Base-by-base conservation (phyloP, 1,140 invertebrate genomes). In the Uloborus diversus region DNA sequence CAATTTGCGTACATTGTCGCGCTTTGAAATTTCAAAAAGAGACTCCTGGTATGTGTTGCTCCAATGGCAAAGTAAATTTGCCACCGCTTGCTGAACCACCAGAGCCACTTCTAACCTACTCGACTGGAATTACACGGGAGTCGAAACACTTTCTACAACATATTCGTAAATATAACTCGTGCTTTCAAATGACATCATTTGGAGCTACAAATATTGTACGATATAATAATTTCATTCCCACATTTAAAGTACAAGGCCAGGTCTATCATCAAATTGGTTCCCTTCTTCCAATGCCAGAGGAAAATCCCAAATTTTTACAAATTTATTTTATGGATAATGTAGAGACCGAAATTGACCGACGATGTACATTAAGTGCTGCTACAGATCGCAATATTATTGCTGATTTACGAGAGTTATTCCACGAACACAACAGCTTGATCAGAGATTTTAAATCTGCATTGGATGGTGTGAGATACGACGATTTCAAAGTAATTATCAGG, bases 21-120 rank as follows among this genome's bases (percentile, higher is more conserved):
- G 71, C 71, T 62, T 33, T 42, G 62, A 87, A 87, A 84, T 87
- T 84, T 81, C 84, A 76, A 76, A 82, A 83, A 78, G 85, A 88
- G 85, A 80, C 85, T 42, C 82, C 82, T 80, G 85, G 85, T 84
- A 85, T 87, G 76, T 87, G 85, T 84, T 86, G 86, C 80, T 82
- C 85, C 80, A 84, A 81, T 85, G 84, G 84, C 23, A 86, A 85
- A 84, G 83, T 85, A 13, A 83, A 85, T 84, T 84, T 86, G 69
- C 83, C 83, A 84, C 35, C 79, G 80, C 81, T 85, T 73, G 35
- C 37, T 75, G 57, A 64, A 70, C 84, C 85, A 82, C 84, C 81
- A 30, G 71, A 76, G 49, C 68, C 51, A 35, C 57, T 70, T 37
- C 37, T 70, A 70, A 57, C 51, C 57, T 70, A 57, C 33, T 28